Evolutionary conservation across 2,113 vertebrate genomes (phyloP), one percentile per base, ranked within the genome.

Genomic region (Atlantisia rogersi): DNA sequence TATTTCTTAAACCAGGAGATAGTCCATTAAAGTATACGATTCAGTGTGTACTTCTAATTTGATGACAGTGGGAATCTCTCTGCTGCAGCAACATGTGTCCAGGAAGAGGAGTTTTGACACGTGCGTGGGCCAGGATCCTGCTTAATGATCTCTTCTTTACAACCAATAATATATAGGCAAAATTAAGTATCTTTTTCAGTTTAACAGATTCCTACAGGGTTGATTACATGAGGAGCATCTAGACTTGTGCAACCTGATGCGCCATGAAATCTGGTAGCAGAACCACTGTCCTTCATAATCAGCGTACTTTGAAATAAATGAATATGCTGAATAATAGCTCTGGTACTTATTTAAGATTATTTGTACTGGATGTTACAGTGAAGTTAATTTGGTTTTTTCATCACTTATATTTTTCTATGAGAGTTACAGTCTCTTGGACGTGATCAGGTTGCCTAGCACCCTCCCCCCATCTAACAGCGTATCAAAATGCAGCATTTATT

Each of bases 401-500:
- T 86, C 6, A 84, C 65, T 79, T 89, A 0, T 68, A 42, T 79
- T 93, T 92, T 92, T 92, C 35, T 85, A 22, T 81, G 84, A 86
- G 90, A 96, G 14, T 78, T 82, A 46, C 16, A 39, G 76, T 70
- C 94, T 94, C n/a, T 94, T 94, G 74, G 86, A 92, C 56, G 29
- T 87, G 75, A 84, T 93, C 68, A 80, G 94, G 32, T 88, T 82
- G 86, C 65, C 95, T 87, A 94, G 92, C 92, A 82, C 11, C 42
- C 42, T 17, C 42, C 26, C 25, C 52, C 52, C 70, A 94, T 78
- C 84, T 88, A 95, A 76, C 68, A 94, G 22, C 73, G 26, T 77
- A 71, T 63, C 44, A 90, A 95, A 97, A 94, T 86, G 62, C 58
- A 63, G 46, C 75, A 58, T 90, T 97, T 97, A 80, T 95, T 92